Evolutionary conservation across 2,888 invertebrate species (phyloP), one percentile per base, ranked within the genome.

Genomic region (Apamea monoglypha): DNA sequence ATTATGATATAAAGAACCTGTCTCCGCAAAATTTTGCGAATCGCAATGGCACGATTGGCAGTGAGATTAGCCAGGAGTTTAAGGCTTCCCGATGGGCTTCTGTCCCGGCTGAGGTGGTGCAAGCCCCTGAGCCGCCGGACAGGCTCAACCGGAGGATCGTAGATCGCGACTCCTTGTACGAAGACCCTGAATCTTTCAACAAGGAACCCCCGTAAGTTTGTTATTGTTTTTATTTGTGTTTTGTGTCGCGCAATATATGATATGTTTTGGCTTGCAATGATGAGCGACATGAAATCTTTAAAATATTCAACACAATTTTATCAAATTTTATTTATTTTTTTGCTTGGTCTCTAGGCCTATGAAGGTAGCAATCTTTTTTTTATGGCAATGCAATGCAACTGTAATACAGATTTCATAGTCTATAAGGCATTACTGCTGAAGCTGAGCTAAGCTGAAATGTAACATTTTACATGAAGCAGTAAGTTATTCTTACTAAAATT

Each of bases 1-100:
- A 88, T 81, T 92, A 92, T 78, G 91, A 92, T 76, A 92, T 90
- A 59, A 92, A 91, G 68, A 91, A 92, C 75, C 78, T 92, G 21
- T 90, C 89, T 32, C 90, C 90, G 3, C 86, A 87, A 79, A 88
- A 89, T 70, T 84, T 87, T 47, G 83, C 86, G 14, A 88, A 80
- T 76, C 84, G 84, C 29, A 82, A 85, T 83, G 80, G 82, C 2
- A 76, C 84, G 1, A 89, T 86, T 78, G 88, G 85, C 5, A 84
- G 78, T 74, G 89, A 80, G 76, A 84, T 80, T 56, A 76, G 70
- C n/a, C 86, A 68, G 53, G 90, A 90, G 72, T 83, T 80, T 12
- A 85, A 85, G 74, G 83, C 80, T 21, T 83, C 90, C 18, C 86
- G 80, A 71, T 83, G 81, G 74, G 56, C 84, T 40, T 71, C 86